phyloP scores from a whole-genome alignment of 2,113 vertebrate genomes.

The Leucosticte australis region DNA sequence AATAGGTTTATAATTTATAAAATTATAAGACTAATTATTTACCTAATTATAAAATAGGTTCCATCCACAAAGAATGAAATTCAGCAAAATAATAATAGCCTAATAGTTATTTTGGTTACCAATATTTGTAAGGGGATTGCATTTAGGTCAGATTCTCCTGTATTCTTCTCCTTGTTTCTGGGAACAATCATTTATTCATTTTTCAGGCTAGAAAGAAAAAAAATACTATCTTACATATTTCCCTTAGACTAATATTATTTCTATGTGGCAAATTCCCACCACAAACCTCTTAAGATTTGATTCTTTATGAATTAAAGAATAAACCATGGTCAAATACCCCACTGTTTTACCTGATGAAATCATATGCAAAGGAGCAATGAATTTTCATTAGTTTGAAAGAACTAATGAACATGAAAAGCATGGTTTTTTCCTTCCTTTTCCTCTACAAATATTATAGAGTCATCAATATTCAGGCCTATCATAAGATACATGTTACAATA shows the following conservation, averaged over 20 bases:
- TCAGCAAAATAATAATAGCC: background rate
- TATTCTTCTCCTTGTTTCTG: background rate
- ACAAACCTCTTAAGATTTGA: background rate
- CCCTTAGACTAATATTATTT: background rate
- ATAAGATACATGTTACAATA: background rate
- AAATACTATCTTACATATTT: background rate
- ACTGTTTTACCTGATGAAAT: background rate
- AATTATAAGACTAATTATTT: too few relatives aligned
- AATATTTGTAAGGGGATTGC: background rate
- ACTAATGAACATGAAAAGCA: background rate
- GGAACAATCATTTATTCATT: background rate
- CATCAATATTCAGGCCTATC: background rate
- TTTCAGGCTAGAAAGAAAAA: background rate
- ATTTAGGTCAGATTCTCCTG: background rate
- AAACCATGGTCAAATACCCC: background rate
- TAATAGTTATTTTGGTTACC: background rate
- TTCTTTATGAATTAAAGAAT: background rate
- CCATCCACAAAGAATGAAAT: background rate
- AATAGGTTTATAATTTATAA: background rate
- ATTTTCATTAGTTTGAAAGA: background rate
- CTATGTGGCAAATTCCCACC: background rate
- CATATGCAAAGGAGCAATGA: background rate
- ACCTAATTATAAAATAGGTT: background rate
- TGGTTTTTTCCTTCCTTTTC: background rate
- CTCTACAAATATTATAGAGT: background rate